Evolutionary conservation across 2,797 vertebrate species (phyloP), one percentile per base, ranked within the genome.

Genomic region (Benthosema pterotum): DNA sequence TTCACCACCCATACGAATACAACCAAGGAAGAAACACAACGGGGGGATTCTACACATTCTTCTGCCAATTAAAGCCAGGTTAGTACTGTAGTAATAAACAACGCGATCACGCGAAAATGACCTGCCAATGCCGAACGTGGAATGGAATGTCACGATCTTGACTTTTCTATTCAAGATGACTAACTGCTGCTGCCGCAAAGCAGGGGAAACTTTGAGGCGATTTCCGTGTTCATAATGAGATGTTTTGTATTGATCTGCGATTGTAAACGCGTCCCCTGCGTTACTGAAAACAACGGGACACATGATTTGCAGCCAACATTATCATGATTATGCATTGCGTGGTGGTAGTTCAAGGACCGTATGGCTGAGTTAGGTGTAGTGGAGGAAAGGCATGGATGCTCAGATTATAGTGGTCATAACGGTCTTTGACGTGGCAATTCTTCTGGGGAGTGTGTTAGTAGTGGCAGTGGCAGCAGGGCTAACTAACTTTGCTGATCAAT

Each of bases 371-470:
- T 25, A 50, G 3, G 52, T 6, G 7, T 16, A 1, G 51, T 11
- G 48, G 42, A 45, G 3, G 16, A 12, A 47, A 60, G 11, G 63
- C 32, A 47, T 59, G 11, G 63, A 66, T 72, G 78, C 65, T 78
- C 65, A 12, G 8, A 7, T 69, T 42, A 78, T 14, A 63, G 67
- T 65, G 71, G 60, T 82, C 78, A 82, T 89, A 87, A 79, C 83
- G 83, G 75, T 87, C 49, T 88, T 91, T 89, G 92, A 93, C 92
- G 92, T 93, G 92, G 92, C 93, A 93, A n/a, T 60, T 65, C 53
- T 79, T 38, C 32, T 7, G 32, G 60, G 61, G 67, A n/a, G n/a
- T n/a, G n/a, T n/a, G 22, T 25, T 72, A 81, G 70, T 68, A 54
- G 8, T 38, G 28, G 28, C 22, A 25, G 22, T 38, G 32, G 32